Evolutionary conservation across 2,797 vertebrate genomes (phyloP), one percentile per base, ranked within the genome.

Genomic region (Manis javanica): DNA sequence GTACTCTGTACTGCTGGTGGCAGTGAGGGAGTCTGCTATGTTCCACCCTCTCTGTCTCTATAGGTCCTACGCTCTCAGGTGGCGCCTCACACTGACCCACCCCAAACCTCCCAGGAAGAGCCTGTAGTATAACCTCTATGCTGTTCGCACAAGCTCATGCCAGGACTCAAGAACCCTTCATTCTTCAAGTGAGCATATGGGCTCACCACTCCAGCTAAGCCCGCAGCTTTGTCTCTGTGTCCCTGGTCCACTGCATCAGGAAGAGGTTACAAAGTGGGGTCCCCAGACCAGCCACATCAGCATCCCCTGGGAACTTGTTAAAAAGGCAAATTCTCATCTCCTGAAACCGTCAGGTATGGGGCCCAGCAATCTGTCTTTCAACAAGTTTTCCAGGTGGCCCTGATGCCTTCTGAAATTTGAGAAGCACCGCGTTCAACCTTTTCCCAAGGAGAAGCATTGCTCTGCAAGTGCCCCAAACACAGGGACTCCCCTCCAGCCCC

Each of bases 381-480:
- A 3, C 21, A 46, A 78, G 72, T 16, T 31, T 11, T 24, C 18
- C 39, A 31, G 26, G 63, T 31, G 19, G 68, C 24, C 51, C 72
- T 42, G 53, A 53, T 51, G 8, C 12, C 10, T 4, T n/a, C 42
- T 68, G 18, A 55, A 49, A 23, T 85, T 15, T 63, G 72, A 55
- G 34, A 78, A 31, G 16, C 16, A 7, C 18, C 8, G 7, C 34
- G 21, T 24, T 64, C 59, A 78, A 26, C 37, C 18, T 59, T 90
- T 79, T 39, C 39, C 57, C 23, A 51, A n/a, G 24, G 51, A 46
- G 75, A 37, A 55, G 34, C 24, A 34, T 31, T 39, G 37, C 37
- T 37, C n/a, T 1, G 13, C 37, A 21, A 46, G 9, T 23, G 5
- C 4, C 8, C 12, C 8, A 51, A 57, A n/a, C 1, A 0, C 1